Conservation (phyloP, 2,888 invertebrate species). For the Monopis laevigella region DNA sequence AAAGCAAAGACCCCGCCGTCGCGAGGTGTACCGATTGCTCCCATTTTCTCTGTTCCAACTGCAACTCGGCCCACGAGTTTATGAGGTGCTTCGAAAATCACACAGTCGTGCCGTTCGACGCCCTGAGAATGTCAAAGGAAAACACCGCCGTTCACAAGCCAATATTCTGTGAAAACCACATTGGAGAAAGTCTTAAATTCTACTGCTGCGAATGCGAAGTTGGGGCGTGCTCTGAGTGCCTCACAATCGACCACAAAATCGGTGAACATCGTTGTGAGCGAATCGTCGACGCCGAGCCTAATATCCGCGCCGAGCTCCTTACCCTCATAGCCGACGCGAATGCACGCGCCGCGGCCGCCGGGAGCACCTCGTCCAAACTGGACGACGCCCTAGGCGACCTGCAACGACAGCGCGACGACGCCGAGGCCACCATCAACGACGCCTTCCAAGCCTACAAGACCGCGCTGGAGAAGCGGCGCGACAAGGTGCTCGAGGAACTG, state of each 20-base stretch:
- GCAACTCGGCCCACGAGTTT: slow-evolving; percentile 94
- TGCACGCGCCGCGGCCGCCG: slow-evolving; percentile 78
- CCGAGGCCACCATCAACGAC: slow-evolving; percentile 83
- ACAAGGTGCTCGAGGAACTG: slow-evolving; percentile 77
- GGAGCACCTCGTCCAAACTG: slow-evolving; percentile 77
- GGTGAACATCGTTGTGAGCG: slow-evolving; percentile 86
- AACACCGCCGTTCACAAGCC: slow-evolving; percentile 89
- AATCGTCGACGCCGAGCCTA: slow-evolving; percentile 80
- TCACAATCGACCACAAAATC: slow-evolving; percentile 83
- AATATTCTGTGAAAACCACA: slow-evolving; percentile 83
- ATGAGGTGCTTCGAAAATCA: slow-evolving; percentile 98
- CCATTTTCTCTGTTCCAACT: slow-evolving; percentile 92
- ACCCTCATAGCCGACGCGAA: slow-evolving; percentile 79
- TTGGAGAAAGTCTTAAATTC: slow-evolving; percentile 85
- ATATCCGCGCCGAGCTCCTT: slow-evolving; percentile 80
- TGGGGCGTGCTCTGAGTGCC: slow-evolving; percentile 88
- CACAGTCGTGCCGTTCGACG: slow-evolving; percentile 88
- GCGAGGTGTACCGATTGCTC: slow-evolving; percentile 96
- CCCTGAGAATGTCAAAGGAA: slow-evolving; percentile 80
- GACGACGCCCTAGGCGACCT: slow-evolving; percentile 85
- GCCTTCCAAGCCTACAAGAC: slow-evolving; percentile 83
- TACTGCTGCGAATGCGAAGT: slow-evolving; percentile 90
- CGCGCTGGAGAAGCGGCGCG: slow-evolving; percentile 81
- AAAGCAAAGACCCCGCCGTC: slow-evolving; percentile 92
- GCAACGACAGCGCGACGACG: slow-evolving; percentile 87